Conservation (phyloP, 2,888 invertebrate species). For the Pollenia griseotomentosa region DNA sequence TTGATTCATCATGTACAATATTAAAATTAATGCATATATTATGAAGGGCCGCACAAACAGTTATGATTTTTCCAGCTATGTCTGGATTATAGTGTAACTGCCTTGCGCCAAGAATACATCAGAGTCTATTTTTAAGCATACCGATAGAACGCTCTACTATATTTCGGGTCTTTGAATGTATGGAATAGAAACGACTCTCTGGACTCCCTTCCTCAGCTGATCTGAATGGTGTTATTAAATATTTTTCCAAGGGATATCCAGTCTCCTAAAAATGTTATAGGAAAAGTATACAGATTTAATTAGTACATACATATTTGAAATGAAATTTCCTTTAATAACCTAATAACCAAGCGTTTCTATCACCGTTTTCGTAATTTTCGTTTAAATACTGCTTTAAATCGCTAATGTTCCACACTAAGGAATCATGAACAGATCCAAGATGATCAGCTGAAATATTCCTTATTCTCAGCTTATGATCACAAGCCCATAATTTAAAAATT, state of each 20-base stretch:
- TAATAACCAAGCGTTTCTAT: slow-evolving; percentile 14
- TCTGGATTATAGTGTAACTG: no score
- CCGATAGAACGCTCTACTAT: not conserved
- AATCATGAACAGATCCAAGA: slow-evolving; percentile 2
- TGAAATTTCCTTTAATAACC: no score
- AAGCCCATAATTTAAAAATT: not conserved
- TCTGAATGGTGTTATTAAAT: slow-evolving; percentile 4
- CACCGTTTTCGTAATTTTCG: no score
- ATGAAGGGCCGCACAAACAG: no score
- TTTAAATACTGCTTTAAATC: not conserved
- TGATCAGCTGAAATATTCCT: slow-evolving; percentile 11
- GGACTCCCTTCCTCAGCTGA: not conserved
- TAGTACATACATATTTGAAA: no score
- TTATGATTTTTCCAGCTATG: no score
- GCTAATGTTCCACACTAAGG: slow-evolving; percentile 11
- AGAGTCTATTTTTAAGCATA: not conserved
- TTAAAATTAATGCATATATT: no score
- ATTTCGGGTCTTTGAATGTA: no score
- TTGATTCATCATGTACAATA: not conserved
- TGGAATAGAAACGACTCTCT: not conserved
- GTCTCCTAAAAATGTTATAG: slow-evolving; percentile 19
- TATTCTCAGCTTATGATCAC: no score
- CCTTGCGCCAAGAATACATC: no score
- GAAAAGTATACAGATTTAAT: no score
- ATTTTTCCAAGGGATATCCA: no score